Percentiles rank a stretch among this genome's conserved stretches.
Conservation (phyloP, 2,797 vertebrate genomes). For the Pseudochaenichthys georgianus region DNA sequence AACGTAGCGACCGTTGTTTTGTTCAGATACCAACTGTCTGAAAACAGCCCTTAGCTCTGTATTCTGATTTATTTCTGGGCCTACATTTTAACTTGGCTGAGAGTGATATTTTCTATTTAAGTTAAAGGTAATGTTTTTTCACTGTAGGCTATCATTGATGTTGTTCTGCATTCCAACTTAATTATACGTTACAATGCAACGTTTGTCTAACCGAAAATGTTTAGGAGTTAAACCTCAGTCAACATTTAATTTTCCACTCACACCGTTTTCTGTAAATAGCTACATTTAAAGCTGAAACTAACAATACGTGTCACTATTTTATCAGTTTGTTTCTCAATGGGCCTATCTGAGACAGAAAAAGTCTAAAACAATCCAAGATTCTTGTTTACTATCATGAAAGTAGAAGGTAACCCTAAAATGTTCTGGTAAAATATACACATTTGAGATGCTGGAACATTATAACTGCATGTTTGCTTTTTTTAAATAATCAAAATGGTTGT, state of each 20-base stretch:
- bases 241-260: neutral
- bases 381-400: neutral
- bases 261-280: neutral
- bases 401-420: too few relatives aligned
- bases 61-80: neutral
- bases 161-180: neutral
- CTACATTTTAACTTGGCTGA: too few relatives aligned
- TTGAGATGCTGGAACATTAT: neutral
- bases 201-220: too few relatives aligned
- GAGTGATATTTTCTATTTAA: neutral
- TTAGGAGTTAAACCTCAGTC: too few relatives aligned
- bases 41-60: neutral
- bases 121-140: accelerated
- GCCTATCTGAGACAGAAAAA: neutral
- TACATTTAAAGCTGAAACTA: neutral
- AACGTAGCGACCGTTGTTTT: neutral
- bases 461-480: neutral
- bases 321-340: neutral
- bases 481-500: neutral
- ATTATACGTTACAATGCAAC: neutral
- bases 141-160: neutral
- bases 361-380: neutral
- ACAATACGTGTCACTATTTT: neutral
- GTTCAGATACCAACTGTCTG: neutral
- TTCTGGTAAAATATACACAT: neutral